phyloP scores from a whole-genome alignment of 1,140 invertebrate species.

The Caenorhabditis briggsae region DNA sequence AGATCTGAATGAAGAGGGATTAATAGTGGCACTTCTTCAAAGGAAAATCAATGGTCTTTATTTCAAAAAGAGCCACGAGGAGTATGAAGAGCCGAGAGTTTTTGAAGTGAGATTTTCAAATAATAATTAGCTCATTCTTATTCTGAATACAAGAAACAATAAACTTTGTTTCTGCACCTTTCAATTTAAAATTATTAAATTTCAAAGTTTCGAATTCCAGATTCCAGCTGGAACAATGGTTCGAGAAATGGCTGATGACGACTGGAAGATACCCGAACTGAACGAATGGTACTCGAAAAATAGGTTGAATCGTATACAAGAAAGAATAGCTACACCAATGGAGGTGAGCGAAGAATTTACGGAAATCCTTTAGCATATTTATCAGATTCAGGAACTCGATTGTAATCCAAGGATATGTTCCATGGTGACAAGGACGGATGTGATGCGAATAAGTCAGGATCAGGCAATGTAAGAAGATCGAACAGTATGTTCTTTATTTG shows the following conservation, averaged over 20 bases:
- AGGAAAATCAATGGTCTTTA: neutral
- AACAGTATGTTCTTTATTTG: neutral
- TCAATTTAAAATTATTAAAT: neutral
- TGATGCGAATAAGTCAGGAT: conserved; percentile 49
- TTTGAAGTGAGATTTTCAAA: neutral
- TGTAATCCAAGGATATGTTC: conserved; percentile 7
- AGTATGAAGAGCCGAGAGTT: conserved; percentile 17
- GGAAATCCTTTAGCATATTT: neutral
- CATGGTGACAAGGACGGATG: conserved; percentile 1
- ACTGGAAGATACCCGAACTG: conserved; percentile 11
- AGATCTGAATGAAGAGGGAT: neutral
- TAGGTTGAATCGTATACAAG: neutral
- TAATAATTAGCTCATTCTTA: no score
- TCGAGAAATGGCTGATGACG: conserved; percentile 40
- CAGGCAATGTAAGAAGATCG: conserved; percentile 27
- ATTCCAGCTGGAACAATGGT: conserved; percentile 26
- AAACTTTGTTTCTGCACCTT: no score
- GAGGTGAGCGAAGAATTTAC: neutral
- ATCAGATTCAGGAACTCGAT: conserved; percentile 14
- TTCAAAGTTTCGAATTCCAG: neutral
- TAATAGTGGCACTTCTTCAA: conserved; percentile 18
- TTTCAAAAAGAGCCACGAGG: neutral
- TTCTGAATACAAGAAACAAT: no score
- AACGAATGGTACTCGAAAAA: conserved; percentile 10
- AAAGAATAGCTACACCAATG: conserved; percentile 17